Base-by-base conservation (phyloP, 2,888 invertebrate species). In the Petrophora chlorosata region DNA sequence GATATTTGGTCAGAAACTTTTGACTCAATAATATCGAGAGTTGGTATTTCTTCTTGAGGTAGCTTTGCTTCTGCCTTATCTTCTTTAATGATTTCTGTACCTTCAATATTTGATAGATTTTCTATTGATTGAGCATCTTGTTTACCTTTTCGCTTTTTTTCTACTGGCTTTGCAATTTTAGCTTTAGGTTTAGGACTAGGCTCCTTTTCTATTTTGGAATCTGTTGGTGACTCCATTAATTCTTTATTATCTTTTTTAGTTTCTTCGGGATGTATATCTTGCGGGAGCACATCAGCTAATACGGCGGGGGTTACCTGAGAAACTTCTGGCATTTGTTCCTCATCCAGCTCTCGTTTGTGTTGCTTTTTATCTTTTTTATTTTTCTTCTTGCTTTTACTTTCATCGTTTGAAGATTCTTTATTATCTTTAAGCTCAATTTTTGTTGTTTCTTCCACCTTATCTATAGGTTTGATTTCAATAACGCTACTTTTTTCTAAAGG, bases 101-200 rank as follows among this genome's bases (percentile, higher is more conserved):
- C 29, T 41, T 41, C 50, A 9, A 22, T 12, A 29, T 7, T 23
- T 10, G 13, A 10, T 15, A 45, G 0, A 34, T 42, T 35, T 19
- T 43, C 47, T 5, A 12, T 9, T 15, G 35, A 16, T 3, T 38
- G 14, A n/a, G 9, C 7, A 15, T 70, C 65, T 29, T 63, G 55
- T 38, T 67, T 62, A 9, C 50, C 72, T 68, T 80, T 82, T 1
- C 63, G 64, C 65, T 82, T 87, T 46, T 81, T 85, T 47, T 85
- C 81, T 1, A 85, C 83, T 3, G 86, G 82, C 61, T 87, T 85
- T 5, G 73, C 80, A 12, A 85, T 82, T 74, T 74, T 81, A 12
- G 83, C 77, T 70, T 82, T 84, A 8, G 68, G 59, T 61, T 77
- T 82, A 2, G 61, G 60, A 50, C 56, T 65, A 17, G 49, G 57